These are phyloP conservation scores for Cosmorhoe ocellata DNA, from an alignment of 2,888 invertebrate genomes.

Conservation along the genomic window DNA sequence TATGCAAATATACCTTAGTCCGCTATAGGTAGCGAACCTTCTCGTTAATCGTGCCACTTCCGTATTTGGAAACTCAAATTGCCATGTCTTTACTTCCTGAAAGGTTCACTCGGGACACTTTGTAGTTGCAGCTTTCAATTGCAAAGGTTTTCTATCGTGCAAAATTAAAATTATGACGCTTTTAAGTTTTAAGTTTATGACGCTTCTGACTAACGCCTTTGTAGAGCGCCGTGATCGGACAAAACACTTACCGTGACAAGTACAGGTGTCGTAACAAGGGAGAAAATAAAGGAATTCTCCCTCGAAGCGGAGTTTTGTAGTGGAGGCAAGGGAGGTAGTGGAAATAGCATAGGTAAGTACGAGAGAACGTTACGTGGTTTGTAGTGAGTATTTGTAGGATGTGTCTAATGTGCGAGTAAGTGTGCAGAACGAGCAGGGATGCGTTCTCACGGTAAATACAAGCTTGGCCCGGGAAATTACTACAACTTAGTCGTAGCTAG, in stretches of 20 bases:
- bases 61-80: not conserved
- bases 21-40: not conserved
- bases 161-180: not conserved
- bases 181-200: not conserved
- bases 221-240: conserved; percentile 22
- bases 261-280: conserved; percentile 37
- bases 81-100: not conserved
- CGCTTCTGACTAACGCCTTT: conserved; percentile 4
- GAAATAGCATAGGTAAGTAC: conserved; percentile 51
- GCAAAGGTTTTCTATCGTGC: too few relatives aligned
- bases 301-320: conserved; percentile 38
- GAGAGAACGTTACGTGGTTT: conserved; percentile 9
- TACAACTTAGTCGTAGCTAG: too few relatives aligned
- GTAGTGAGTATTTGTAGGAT: too few relatives aligned
- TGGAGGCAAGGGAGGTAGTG: conserved; percentile 46
- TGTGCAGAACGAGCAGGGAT: too few relatives aligned
- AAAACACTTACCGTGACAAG: conserved; percentile 28
- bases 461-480: too few relatives aligned
- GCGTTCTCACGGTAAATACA: too few relatives aligned
- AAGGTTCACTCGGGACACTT: too few relatives aligned
- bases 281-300: conserved; percentile 42
- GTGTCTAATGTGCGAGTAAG: too few relatives aligned
- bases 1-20: not conserved
- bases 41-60: not conserved
- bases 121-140: too few relatives aligned